phyloP scores from a whole-genome alignment of 2,113 vertebrate genomes.

The Pheucticus melanocephalus region DNA sequence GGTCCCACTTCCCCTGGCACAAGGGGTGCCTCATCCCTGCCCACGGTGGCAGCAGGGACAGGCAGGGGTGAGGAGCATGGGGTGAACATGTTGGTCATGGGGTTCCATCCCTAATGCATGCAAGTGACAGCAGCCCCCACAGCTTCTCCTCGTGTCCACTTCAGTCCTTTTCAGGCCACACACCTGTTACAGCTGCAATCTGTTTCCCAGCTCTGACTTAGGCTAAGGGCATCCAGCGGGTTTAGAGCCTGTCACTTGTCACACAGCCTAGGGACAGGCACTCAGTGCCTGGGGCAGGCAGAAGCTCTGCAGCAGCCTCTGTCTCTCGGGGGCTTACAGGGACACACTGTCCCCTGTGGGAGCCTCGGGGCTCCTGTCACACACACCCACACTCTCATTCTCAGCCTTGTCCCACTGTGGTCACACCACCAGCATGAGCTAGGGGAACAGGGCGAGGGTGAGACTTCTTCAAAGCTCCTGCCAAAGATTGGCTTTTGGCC shows the following conservation, averaged over 20 bases:
- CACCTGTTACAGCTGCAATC: background rate
- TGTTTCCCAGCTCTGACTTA: background rate
- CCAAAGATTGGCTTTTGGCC: background rate
- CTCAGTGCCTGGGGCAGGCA: background rate
- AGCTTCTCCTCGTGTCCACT: background rate
- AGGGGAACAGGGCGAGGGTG: background rate
- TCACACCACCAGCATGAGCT: fast-evolving
- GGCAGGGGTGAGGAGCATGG: background rate
- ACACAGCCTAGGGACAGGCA: background rate
- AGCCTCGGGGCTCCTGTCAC: background rate
- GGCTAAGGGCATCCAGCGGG: background rate
- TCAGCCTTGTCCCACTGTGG: fast-evolving
- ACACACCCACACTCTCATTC: fast-evolving
- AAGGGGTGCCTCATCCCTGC: background rate
- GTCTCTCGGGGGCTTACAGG: background rate
- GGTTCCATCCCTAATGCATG: background rate
- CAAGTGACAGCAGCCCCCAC: background rate
- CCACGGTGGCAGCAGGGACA: background rate
- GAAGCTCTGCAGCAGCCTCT: background rate
- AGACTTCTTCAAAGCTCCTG: background rate
- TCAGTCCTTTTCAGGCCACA: background rate
- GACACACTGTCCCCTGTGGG: fast-evolving
- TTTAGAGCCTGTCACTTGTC: fast-evolving
- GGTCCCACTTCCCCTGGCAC: background rate
- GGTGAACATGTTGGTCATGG: fast-evolving